Evolutionary conservation across 92 coral and sea anemone genomes (phyloP), one percentile per base, ranked within the genome.

Genomic region (Palythoa grandis): DNA sequence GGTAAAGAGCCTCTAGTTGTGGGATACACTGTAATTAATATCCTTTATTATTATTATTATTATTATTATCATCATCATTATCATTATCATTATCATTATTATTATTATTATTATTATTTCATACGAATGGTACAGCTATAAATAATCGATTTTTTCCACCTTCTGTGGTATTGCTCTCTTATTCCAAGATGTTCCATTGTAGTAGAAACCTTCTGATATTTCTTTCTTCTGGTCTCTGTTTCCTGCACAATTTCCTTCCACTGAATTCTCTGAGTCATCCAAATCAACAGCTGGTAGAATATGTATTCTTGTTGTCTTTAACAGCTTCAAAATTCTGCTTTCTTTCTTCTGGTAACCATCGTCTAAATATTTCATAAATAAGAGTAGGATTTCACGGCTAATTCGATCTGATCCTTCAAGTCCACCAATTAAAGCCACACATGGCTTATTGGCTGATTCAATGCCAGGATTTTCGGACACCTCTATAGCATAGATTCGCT

Each of bases 281-380:
- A 96, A 91, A 89, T 96, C 99, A 70, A 96, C 92, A 52, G 94
- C 90, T 14, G 99, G 99, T 20, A 96, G 69, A 76, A 96, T 83
- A 48, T 95, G 93, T n/a, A 96, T 78, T 17, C 90, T 86, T 88
- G 97, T 93, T 22, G 88, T 79, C 63, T 88, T 84, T 66, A 96
- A 85, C 52, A 96, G 87, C 57, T 76, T 83, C 17, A 86, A 88
- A 24, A 95, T 82, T 29, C 95, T 83, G 19, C 84, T 79, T 8
- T 90, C 95, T 61, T 86, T 95, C 16, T 54, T 85, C 48, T 71
- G 86, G 88, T 93, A 96, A 39, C 91, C 93, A 52, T 83, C 89
- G 74, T 96, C 91, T 78, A 96, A 76, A 74, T 93, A 90, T 19
- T 91, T 92, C 20, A 90, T 73, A 25, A 96, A 85, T 77, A 94